phyloP scores from a whole-genome alignment of 2,113 vertebrate species.

The Orycteropus afer region DNA sequence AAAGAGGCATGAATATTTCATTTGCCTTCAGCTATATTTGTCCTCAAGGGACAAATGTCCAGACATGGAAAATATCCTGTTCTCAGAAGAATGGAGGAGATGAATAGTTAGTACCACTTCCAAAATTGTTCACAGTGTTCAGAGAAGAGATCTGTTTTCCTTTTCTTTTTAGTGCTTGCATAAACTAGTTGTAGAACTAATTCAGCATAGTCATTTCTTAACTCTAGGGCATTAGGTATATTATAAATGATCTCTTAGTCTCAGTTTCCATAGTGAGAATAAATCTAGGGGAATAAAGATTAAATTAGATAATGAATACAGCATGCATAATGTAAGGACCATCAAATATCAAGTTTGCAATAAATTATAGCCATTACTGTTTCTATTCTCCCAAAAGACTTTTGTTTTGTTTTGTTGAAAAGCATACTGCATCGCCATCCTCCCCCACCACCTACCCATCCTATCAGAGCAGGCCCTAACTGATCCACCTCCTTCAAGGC shows the following conservation, averaged over 20 bases:
- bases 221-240: not conserved
- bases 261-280: slow-evolving; percentile 42
- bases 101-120: not conserved
- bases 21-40: not conserved
- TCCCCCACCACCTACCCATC: not conserved
- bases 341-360: not conserved
- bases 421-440: not conserved
- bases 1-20: not conserved
- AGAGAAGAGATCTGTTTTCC: not conserved
- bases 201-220: not conserved
- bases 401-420: not conserved
- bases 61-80: not conserved
- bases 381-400: not conserved
- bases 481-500: not conserved
- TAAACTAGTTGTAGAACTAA: not conserved
- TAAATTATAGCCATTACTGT: not conserved
- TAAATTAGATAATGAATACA: slow-evolving; percentile 37
- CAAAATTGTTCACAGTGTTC: not conserved
- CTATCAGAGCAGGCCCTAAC: not conserved
- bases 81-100: slow-evolving; percentile 16
- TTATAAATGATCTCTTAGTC: slow-evolving; percentile 19
- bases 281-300: not conserved
- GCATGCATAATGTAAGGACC: not conserved
- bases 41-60: not conserved
- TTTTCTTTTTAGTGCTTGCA: not conserved